A percentile compares a stretch with the other conserved stretches of the same genome.
Conservation (phyloP, 2,888 invertebrate genomes). For the Diarsia rubi region DNA sequence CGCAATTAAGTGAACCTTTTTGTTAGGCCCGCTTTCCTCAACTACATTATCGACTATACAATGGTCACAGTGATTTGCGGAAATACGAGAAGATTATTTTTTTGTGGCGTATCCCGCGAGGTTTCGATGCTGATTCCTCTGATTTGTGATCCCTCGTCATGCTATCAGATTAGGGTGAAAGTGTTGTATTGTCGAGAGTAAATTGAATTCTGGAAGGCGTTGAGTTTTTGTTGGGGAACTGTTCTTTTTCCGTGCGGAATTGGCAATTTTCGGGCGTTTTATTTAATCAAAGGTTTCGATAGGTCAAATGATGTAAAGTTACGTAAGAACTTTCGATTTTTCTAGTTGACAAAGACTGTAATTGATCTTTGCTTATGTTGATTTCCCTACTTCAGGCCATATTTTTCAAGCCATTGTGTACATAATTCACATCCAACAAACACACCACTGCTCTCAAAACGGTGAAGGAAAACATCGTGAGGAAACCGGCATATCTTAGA, state of each 20-base stretch:
- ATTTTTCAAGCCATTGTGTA: not conserved
- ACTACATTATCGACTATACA: conserved; percentile 89
- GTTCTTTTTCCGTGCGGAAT: conserved; percentile 15
- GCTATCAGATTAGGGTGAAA: conserved; percentile 75
- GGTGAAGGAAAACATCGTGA: no score
- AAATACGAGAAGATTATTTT: conserved; percentile 86
- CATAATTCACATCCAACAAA: not conserved
- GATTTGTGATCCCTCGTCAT: conserved; percentile 85
- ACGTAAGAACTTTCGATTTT: not conserved
- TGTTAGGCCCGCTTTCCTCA: conserved; percentile 83
- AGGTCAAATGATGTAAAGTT: not conserved
- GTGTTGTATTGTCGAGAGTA: conserved; percentile 79
- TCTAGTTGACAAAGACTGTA: not conserved
- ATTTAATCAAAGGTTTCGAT: not conserved
- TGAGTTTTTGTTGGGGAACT: conserved; percentile 34
- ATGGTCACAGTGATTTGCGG: conserved; percentile 89
- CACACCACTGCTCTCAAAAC: no score
- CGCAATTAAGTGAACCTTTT: conserved; percentile 90
- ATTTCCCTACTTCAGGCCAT: not conserved
- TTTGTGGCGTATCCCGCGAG: conserved; percentile 76
- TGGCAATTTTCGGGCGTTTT: conserved; percentile 13
- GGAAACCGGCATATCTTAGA: no score
- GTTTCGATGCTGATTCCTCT: conserved; percentile 75
- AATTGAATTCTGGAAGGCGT: conserved; percentile 75
- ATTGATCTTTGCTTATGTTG: not conserved